A percentile compares a stretch with the other conserved stretches of the same genome.
Evolutionary conservation across 1,140 invertebrate species (phyloP).

Genomic region (Drosophila takahashii): DNA sequence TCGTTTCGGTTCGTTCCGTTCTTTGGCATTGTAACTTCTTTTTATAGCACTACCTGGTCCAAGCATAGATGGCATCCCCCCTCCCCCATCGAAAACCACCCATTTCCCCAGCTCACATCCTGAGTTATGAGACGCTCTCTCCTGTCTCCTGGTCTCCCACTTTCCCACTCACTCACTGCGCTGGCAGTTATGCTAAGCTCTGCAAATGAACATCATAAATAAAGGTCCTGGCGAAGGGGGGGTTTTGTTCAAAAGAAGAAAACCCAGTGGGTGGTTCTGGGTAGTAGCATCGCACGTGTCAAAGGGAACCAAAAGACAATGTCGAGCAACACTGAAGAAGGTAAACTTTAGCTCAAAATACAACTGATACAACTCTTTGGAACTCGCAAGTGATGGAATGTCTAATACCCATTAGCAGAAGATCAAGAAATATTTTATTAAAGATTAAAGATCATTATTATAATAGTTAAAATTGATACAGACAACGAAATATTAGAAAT

Average conservation of each 20-base stretch:
- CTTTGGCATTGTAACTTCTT: constrained; percentile 53
- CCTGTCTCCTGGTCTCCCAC: neutral
- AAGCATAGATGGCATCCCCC: constrained; percentile 1
- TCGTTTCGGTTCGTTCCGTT: neutral
- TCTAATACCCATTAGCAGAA: neutral
- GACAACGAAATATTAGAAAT: too few species aligned
- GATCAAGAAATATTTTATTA: too few species aligned
- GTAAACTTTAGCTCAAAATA: constrained; percentile 29
- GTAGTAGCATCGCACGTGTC: constrained; percentile 40
- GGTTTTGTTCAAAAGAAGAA: neutral
- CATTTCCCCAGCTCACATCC: constrained; percentile 4
- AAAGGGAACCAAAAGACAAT: constrained; percentile 47
- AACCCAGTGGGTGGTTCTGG: neutral
- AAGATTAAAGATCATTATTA: too few species aligned
- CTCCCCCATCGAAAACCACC: neutral
- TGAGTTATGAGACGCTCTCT: constrained; percentile 57
- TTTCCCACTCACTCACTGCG: constrained; percentile 4
- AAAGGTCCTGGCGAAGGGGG: constrained; percentile 29
- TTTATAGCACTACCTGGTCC: constrained; percentile 27
- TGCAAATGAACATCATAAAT: constrained; percentile 76
- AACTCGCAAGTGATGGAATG: neutral
- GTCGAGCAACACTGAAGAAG: constrained; percentile 29
- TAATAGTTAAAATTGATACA: too few species aligned
- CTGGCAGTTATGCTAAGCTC: constrained; percentile 69
- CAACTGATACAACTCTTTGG: neutral